Evolutionary conservation across 2,888 invertebrate genomes (phyloP), one percentile per base, ranked within the genome.

Genomic region (Tenthredo scrophulariae): DNA sequence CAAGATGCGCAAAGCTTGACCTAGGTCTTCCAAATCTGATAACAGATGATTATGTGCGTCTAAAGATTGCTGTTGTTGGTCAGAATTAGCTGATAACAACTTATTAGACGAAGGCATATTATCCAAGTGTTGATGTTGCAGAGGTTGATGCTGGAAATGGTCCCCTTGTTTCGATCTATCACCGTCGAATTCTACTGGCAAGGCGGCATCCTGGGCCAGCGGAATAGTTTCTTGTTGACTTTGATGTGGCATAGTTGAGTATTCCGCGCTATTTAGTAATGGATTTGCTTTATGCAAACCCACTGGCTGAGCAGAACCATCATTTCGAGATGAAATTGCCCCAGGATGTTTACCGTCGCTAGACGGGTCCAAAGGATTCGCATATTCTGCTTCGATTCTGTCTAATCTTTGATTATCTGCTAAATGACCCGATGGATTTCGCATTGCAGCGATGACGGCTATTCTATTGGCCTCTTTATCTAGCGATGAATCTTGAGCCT

Each of bases 391-490:
- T 70, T 37, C 67, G n/a, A 43, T 70, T 83, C 37, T 26, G 4
- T 83, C 67, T n/a, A 70, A 70, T 70, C 3, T 65, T 67, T 83
- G 67, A 46, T 83, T 50, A 33, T 83, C 46, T 18, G 26, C 40
- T 6, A 75, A 62, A 22, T 62, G 4, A 37, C 85, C 86, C 2
- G 85, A 85, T 15, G 86, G 84, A 84, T 86, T 88, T 83, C 79
- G 85, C 86, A 62, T 85, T 6, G 82, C 84, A 4, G 77, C 62
- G 26, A 85, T 85, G 5, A 85, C 74, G 33, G 87, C 87, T 37
- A 65, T 62, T 74, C 86, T 84, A 1, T 87, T 85, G 18, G 84
- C 15, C 62, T 87, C 87, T 65, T 84, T 87, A 75, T 88, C 87
- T 18, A 87, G 29, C 37, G 82, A 67, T 43, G 82, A 74, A 70